Percentiles rank a stretch among this genome's conserved stretches.
Evolutionary conservation across 2,113 vertebrate genomes (phyloP).

Genomic region (Pseudonaja textilis): DNA sequence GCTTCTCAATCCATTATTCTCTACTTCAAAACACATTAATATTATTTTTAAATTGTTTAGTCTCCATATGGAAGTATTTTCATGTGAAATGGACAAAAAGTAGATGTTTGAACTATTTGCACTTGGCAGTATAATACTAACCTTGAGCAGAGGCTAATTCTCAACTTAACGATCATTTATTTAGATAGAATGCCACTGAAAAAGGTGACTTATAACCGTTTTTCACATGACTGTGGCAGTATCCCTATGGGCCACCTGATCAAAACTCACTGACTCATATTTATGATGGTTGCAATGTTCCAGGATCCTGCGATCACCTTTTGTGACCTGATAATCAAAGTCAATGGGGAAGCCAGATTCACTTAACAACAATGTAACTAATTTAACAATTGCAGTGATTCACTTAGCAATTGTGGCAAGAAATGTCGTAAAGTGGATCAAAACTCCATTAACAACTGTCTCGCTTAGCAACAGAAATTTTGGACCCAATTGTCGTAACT

Average conservation of each 20-base stretch:
- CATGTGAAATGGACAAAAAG: not conserved
- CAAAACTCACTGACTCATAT: not conserved
- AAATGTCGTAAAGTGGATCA: not conserved
- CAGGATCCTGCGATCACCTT: not conserved
- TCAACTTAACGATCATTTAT: not conserved
- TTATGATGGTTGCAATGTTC: not conserved
- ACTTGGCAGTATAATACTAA: not conserved
- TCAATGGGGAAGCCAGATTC: not conserved
- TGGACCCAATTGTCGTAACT: not conserved
- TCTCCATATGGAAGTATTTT: not conserved
- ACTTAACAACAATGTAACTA: not conserved
- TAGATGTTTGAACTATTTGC: not conserved
- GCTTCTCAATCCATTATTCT: not conserved
- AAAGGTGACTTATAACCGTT: not conserved
- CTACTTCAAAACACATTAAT: not conserved
- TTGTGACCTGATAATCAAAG: not conserved
- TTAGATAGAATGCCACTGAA: not conserved
- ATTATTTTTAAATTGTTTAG: not conserved
- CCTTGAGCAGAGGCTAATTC: not conserved
- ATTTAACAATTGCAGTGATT: not conserved
- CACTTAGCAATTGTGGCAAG: not conserved
- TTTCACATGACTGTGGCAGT: not conserved
- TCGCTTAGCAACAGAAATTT: not conserved
- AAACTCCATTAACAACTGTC: not conserved
- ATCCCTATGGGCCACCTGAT: not conserved